Percentiles rank a stretch among this genome's conserved stretches.
These are phyloP conservation scores for Plebejus melissa DNA, from an alignment of 2,888 invertebrate species.

Conservation along the genomic window DNA sequence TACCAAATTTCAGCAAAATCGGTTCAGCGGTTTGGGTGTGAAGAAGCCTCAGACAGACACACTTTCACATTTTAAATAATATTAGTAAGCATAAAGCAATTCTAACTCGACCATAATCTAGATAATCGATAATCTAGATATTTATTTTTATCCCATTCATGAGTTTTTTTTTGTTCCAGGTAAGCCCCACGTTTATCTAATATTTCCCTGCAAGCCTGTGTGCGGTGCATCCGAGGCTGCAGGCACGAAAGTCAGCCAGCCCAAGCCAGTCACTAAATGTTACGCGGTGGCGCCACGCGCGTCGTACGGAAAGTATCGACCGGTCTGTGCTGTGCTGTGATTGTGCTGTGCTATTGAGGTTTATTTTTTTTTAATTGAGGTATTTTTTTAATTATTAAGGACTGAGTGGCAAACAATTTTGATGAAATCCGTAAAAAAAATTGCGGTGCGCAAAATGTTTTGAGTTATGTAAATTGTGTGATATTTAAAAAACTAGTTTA, in stretches of 20 bases:
- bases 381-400: neutral
- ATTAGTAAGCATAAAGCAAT: no score
- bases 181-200: neutral
- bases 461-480: neutral
- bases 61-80: no score
- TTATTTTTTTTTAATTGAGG: constrained; percentile 13
- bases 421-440: neutral
- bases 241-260: constrained; percentile 11
- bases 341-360: constrained; percentile 21
- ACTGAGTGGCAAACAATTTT: no score
- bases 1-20: no score
- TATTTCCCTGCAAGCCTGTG: neutral
- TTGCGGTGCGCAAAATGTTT: neutral
- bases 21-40: no score
- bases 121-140: neutral
- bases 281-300: constrained; percentile 19
- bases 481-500: constrained; percentile 1
- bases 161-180: constrained; percentile 9
- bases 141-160: neutral
- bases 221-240: neutral
- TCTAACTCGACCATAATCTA: neutral
- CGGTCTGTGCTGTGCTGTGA: constrained; percentile 19
- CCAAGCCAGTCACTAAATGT: constrained; percentile 21
- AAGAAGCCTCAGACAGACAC: no score
- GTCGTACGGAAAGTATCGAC: neutral